Evolutionary conservation across 1,140 invertebrate species (phyloP), one percentile per base, ranked within the genome.

Genomic region (Rhyacophila brunnea): DNA sequence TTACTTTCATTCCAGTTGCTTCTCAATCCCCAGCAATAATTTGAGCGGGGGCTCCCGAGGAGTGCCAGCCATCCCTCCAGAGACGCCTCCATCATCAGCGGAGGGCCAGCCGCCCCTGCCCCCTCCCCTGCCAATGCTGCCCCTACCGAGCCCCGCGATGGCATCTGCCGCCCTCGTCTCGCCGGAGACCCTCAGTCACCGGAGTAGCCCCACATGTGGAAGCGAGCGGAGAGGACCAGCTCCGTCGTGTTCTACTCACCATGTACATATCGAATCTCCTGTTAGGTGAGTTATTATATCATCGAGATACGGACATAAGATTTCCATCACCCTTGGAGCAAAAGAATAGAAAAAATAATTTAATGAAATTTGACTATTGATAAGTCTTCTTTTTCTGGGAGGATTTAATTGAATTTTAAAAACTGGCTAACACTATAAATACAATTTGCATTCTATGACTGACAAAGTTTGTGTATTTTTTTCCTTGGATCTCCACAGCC

Each of bases 141-240:
- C 87, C 0, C 67, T 87, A 45, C 86, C 87, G 20, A 88, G 87
- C 36, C 87, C 89, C 10, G 85, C 87, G 6, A 86, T 84, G 10
- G 82, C 85, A 10, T 83, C 80, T 51, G 85, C 86, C 19, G 83
- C 87, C n/a, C 81, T 90, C 60, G 87, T 89, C 55, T 89, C 87
- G 28, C 87, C 88, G 32, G 85, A 85, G 77, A 87, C 87, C 38
- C 79, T 87, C 50, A 82, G 85, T 35, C 74, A 72, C 60, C 60
- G 74, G 2, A 74, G 77, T 52, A 77, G 74, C 59, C 74, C 72
- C 58, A 63, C 72, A 4, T 73, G 76, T 54, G 75, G 73, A 60
- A 78, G 80, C 61, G 75, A 74, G 1, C 70, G 72, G 7, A 72
- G 70, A 6, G 67, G 77, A 46, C 74, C 75, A 4, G 74, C 74